These are phyloP conservation scores for Drepana arcuata DNA, from an alignment of 1,140 invertebrate species.

Conservation along the genomic window DNA sequence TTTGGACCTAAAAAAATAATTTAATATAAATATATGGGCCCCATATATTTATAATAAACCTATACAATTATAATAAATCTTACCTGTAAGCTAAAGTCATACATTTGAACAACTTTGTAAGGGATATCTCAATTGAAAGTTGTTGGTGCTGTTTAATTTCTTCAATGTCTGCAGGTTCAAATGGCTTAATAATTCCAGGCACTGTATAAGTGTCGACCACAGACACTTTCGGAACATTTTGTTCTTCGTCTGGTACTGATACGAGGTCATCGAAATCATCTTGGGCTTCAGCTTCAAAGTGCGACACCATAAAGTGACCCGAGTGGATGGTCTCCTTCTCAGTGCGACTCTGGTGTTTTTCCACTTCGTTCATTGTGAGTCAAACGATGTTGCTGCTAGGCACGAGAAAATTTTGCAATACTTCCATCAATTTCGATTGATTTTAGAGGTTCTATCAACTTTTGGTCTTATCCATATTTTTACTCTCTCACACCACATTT, in stretches of 20 bases:
- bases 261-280: slow-evolving; percentile 89
- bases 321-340: slow-evolving; percentile 91
- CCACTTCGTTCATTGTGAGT: slow-evolving; percentile 55
- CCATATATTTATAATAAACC: too few species aligned
- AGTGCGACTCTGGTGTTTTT: slow-evolving; percentile 44
- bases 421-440: slow-evolving; percentile 18
- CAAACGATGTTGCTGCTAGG: slow-evolving; percentile 11
- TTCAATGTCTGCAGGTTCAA: slow-evolving; percentile 56
- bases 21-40: too few species aligned
- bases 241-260: slow-evolving; percentile 79
- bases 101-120: slow-evolving; percentile 96
- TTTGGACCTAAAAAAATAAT: too few species aligned
- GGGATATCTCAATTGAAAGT: slow-evolving; percentile 91
- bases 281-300: slow-evolving; percentile 94
- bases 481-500: slow-evolving; percentile 50
- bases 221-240: slow-evolving; percentile 51
- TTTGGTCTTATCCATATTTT: slow-evolving; percentile 60
- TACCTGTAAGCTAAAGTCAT: slow-evolving; percentile 98
- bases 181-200: slow-evolving; percentile 38
- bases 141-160: slow-evolving; percentile 74
- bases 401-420: slow-evolving; percentile 6
- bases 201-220: slow-evolving; percentile 61
- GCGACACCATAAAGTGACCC: slow-evolving; percentile 98
- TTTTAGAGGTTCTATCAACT: slow-evolving; percentile 31
- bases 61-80: too few species aligned